Percentiles rank a stretch among this genome's conserved stretches.
Evolutionary conservation across 2,888 invertebrate genomes (phyloP).

Genomic region (Psylliodes chrysocephalus): DNA sequence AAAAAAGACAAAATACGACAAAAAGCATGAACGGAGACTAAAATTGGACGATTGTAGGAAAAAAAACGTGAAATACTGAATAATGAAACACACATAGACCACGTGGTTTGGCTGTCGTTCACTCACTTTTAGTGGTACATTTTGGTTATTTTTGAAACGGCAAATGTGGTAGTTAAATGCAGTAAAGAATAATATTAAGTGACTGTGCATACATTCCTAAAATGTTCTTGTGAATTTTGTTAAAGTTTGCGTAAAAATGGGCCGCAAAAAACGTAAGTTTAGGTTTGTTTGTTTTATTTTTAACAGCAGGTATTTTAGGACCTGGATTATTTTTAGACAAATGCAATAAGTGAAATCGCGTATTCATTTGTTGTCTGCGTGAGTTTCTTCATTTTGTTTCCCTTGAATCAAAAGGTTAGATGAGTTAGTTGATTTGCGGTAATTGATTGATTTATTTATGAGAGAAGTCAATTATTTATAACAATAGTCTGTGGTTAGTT

Average conservation of each 20-base stretch:
- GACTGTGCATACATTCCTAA: neutral
- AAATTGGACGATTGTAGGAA: slow-evolving; percentile 19
- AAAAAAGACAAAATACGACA: slow-evolving; percentile 17
- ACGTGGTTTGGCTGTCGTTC: slow-evolving; percentile 11
- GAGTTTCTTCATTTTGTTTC: neutral
- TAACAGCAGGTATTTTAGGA: neutral
- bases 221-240: slow-evolving; percentile 2
- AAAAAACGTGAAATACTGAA: neutral
- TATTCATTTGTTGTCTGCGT: slow-evolving; percentile 17
- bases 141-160: slow-evolving; percentile 4
- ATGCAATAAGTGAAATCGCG: slow-evolving; percentile 3
- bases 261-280: slow-evolving; percentile 27
- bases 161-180: slow-evolving; percentile 16
- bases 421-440: neutral
- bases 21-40: slow-evolving; percentile 23
- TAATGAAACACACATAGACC: slow-evolving; percentile 8
- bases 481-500: no score
- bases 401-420: neutral
- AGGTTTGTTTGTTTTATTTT: slow-evolving; percentile 14
- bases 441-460: no score
- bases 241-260: slow-evolving; percentile 5
- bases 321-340: slow-evolving; percentile 19
- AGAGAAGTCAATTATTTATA: no score
- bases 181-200: slow-evolving; percentile 4
- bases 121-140: neutral